A percentile compares a stretch with the other conserved stretches of the same genome.
Conservation (phyloP, 2,797 vertebrate genomes). For the Emys orbicularis region DNA sequence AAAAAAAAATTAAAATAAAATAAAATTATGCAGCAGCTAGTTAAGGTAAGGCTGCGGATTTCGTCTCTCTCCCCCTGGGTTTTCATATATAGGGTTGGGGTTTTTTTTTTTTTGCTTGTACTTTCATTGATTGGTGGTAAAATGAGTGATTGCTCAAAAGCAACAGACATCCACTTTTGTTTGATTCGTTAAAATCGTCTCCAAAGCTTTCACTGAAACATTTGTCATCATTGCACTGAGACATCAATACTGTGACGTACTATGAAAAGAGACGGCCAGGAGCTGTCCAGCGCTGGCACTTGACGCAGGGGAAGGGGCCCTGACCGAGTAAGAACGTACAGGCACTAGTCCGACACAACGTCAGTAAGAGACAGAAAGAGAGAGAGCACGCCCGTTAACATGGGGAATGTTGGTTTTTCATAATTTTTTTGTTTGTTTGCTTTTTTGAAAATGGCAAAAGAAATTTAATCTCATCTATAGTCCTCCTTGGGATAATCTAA, state of each 20-base stretch:
- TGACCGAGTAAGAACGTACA: constrained; percentile 87
- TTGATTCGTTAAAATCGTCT: constrained; percentile 85
- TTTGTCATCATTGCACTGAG: constrained; percentile 88
- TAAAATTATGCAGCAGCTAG: constrained; percentile 87
- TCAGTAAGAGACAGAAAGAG: constrained; percentile 88
- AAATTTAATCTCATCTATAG: constrained; percentile 96
- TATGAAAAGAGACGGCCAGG: constrained; percentile 86
- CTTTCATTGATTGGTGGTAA: constrained; percentile 83
- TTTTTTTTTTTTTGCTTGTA: constrained; percentile 83
- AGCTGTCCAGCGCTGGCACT: constrained; percentile 88
- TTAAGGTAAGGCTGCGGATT: constrained; percentile 89
- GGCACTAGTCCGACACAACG: constrained; percentile 89
- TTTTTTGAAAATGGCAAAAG: constrained; percentile 81
- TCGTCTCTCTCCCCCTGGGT: constrained; percentile 89
- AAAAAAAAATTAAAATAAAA: constrained; percentile 87
- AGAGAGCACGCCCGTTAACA: constrained; percentile 85
- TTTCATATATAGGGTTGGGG: constrained; percentile 49
- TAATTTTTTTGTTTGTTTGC: constrained; percentile 74
- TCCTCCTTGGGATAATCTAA: constrained; percentile 98
- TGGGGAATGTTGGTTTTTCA: constrained; percentile 84
- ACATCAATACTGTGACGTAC: constrained; percentile 90
- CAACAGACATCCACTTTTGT: constrained; percentile 86
- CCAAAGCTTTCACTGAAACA: constrained; percentile 84
- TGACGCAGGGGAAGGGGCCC: constrained; percentile 86
- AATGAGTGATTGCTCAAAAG: constrained; percentile 85